Percentiles rank a stretch among this genome's conserved stretches.
These are phyloP conservation scores for Meteorus sp. DNA, from an alignment of 1,140 invertebrate species.

Conservation along the genomic window DNA sequence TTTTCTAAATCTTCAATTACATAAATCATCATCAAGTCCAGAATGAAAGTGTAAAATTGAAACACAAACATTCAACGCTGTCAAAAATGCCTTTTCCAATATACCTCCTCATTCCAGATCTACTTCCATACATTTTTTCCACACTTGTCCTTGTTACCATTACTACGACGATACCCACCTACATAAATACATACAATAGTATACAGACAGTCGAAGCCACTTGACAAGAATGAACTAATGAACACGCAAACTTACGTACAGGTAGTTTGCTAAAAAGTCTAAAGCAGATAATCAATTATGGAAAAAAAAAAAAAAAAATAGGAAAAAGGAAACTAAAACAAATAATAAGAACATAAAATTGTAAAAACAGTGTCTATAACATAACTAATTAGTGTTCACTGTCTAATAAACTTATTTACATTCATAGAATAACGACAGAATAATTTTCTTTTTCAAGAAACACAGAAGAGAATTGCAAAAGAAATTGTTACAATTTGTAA, in stretches of 20 bases:
- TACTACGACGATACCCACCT: too few species aligned
- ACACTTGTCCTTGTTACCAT: constrained; percentile 40
- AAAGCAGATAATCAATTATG: too few species aligned
- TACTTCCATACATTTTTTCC: constrained; percentile 21
- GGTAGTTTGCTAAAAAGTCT: constrained; percentile 7
- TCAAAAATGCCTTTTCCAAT: too few species aligned
- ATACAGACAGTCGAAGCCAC: constrained; percentile 36
- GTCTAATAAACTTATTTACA: constrained; percentile 30
- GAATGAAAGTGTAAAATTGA: not conserved
- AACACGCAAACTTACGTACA: constrained; percentile 38
- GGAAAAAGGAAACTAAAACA: too few species aligned
- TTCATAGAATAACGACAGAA: not conserved
- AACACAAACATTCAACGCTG: not conserved
- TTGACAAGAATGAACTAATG: constrained; percentile 43
- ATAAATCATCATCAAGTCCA: not conserved
- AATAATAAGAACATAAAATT: constrained; percentile 25
- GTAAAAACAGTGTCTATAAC: not conserved
- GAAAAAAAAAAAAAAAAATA: constrained; percentile 27
- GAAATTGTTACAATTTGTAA: too few species aligned
- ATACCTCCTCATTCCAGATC: not conserved
- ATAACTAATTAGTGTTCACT: constrained; percentile 12
- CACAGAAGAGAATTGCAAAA: too few species aligned
- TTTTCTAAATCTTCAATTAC: too few species aligned
- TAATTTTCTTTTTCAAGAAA: not conserved
- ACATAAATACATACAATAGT: constrained; percentile 26